Evolutionary conservation across 1,140 invertebrate genomes (phyloP), one percentile per base, ranked within the genome.

Genomic region (Bombus turneri): DNA sequence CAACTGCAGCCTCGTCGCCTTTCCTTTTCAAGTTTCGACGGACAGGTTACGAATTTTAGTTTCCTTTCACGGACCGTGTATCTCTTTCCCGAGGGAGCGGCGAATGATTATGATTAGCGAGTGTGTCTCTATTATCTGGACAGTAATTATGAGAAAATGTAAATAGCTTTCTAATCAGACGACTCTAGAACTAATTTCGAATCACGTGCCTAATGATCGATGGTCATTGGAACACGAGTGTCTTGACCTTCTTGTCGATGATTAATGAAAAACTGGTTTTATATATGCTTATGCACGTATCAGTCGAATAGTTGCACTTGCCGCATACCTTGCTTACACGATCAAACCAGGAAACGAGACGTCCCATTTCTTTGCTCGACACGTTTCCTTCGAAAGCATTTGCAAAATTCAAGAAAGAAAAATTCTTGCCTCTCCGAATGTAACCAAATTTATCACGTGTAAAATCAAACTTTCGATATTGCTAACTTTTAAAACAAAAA

Each of bases 191-290:
- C 43, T 75, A 66, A 66, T 66, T 66, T 39, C 34, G 6, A 10
- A 39, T 59, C 74, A 57, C 73, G 43, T 53, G 73, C 18, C 25
- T 47, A 53, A 53, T 53, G 43, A 25, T 75, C 73, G 43, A 47
- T 37, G 31, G 34, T 76, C 37, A 59, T 22, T 76, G 34, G 25
- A 39, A 34, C 73, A 53, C 43, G 41, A 75, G 41, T 57, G 28
- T 41, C 37, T 41, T 41, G 37, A 71, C 39, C 69, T 71, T 41
- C 68, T 12, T 12, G 1, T 5, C 39, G 72, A 73, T 43, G 72
- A 73, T 73, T 73, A 31, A 73, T 73, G 39, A 31, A 43, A 73
- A 73, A 73, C 72, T 73, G 72, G 72, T 73, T 73, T 73, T n/a
- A 43, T 43, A 31, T 43, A 18, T 22, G 41, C 22, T 47, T 43